Conservation (phyloP, 2,888 invertebrate species). For the Pollenia angustigena region DNA sequence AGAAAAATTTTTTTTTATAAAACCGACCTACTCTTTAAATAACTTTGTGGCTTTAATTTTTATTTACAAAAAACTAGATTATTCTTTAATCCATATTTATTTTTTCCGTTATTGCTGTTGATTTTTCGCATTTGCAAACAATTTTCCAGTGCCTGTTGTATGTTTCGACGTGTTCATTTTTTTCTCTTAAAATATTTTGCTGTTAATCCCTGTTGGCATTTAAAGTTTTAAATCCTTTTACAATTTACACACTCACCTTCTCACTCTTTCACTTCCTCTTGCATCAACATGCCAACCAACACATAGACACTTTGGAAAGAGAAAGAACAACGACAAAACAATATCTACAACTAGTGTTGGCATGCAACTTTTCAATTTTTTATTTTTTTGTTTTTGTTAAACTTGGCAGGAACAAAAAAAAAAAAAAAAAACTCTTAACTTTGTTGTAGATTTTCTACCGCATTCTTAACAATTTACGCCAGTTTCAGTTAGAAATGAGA, state of each 20-base stretch:
- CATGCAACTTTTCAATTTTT: neutral
- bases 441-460: conserved; percentile 33
- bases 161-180: neutral
- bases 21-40: neutral
- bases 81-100: conserved; percentile 25
- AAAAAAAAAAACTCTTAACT: conserved; percentile 46
- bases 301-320: conserved; percentile 5
- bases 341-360: conserved; percentile 1
- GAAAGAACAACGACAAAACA: conserved; percentile 11
- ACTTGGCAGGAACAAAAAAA: conserved; percentile 55
- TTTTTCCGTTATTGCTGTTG: conserved; percentile 11
- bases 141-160: conserved; percentile 14
- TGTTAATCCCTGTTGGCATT: conserved; percentile 35
- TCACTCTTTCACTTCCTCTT: neutral
- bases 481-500: conserved; percentile 46
- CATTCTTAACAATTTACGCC: conserved; percentile 67
- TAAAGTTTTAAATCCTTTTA: conserved; percentile 44
- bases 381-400: conserved; percentile 40
- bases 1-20: neutral
- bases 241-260: neutral
- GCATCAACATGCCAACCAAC: neutral
- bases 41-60: neutral
- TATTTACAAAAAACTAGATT: neutral
- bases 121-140: conserved; percentile 29
- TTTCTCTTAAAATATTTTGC: conserved; percentile 2